A percentile compares a stretch with the other conserved stretches of the same genome.
Conservation (phyloP, 2,797 vertebrate species). For the Miichthys miiuy region DNA sequence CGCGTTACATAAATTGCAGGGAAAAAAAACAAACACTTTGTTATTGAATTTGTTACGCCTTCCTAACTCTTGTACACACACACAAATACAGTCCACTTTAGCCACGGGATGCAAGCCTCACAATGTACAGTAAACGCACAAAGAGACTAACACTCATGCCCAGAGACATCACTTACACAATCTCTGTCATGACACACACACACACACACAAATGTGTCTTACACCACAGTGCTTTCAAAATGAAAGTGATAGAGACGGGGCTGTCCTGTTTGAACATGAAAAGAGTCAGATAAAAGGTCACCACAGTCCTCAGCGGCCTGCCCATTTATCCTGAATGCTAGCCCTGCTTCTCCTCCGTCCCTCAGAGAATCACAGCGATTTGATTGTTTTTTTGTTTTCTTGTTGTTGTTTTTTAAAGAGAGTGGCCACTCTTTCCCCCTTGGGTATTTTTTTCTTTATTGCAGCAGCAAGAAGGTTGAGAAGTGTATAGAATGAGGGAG, state of each 20-base stretch:
- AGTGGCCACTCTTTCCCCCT: constrained; percentile 23
- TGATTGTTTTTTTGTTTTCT: constrained; percentile 24
- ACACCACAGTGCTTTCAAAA: constrained; percentile 46
- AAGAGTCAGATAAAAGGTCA: constrained; percentile 76
- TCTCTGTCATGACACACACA: constrained; percentile 39
- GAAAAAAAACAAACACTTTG: constrained; percentile 26
- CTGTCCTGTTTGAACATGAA: constrained; percentile 70
- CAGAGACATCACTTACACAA: constrained; percentile 60
- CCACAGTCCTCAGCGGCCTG: constrained; percentile 47
- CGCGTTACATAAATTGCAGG: constrained; percentile 46
- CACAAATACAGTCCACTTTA: constrained; percentile 23
- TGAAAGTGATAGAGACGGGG: constrained; percentile 2
- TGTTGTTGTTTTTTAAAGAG: constrained; percentile 20
- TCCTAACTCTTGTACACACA: constrained; percentile 22
- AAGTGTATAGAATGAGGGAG: constrained; percentile 11
- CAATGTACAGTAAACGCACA: constrained; percentile 40
- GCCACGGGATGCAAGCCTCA: constrained; percentile 33
- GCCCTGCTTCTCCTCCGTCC: constrained; percentile 39
- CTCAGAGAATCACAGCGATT: constrained; percentile 34
- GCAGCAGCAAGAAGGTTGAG: constrained; percentile 32
- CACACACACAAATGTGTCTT: constrained; percentile 57
- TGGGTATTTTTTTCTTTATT: constrained; percentile 46
- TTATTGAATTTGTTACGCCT: constrained; percentile 40
- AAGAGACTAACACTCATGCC: constrained; percentile 49
- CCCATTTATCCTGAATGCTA: constrained; percentile 55